Conservation (phyloP, 2,797 vertebrate genomes). For the Emys orbicularis region DNA sequence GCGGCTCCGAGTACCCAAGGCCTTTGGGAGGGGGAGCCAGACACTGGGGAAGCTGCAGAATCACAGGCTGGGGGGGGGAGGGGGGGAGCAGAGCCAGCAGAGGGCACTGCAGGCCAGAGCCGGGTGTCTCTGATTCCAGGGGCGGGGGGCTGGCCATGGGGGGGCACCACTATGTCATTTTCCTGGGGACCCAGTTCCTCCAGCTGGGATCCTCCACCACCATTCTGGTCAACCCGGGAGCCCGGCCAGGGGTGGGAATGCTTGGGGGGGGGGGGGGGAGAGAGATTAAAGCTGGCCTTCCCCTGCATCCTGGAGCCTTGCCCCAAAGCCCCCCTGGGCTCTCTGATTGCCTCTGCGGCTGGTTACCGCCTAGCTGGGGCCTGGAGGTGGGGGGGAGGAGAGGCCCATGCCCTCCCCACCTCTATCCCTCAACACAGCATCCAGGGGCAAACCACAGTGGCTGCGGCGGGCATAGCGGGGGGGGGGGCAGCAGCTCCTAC, state of each 20-base stretch:
- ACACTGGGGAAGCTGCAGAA: no score
- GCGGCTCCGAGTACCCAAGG: not conserved
- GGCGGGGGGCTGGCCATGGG: no score
- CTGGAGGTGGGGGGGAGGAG: not conserved
- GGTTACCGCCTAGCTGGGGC: not conserved
- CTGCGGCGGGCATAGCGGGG: no score
- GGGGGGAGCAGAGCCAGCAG: not conserved
- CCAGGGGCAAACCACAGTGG: not conserved
- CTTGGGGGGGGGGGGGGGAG: fast-evolving
- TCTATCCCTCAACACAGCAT: not conserved
- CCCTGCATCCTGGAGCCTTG: no score
- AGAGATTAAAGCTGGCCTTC: not conserved
- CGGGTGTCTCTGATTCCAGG: no score
- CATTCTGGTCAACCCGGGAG: no score
- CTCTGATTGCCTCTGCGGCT: not conserved
- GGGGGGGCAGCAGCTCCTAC: no score
- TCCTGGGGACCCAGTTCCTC: not conserved
- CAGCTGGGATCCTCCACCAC: no score
- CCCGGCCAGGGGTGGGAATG: not conserved
- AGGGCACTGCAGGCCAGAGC: no score
- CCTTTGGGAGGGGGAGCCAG: not conserved
- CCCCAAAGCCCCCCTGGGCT: not conserved
- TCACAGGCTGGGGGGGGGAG: no score
- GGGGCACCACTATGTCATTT: no score
- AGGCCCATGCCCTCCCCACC: not conserved